A percentile compares a stretch with the other conserved stretches of the same genome.
Evolutionary conservation across 2,797 vertebrate species (phyloP).

Genomic region (Rhinella marina): DNA sequence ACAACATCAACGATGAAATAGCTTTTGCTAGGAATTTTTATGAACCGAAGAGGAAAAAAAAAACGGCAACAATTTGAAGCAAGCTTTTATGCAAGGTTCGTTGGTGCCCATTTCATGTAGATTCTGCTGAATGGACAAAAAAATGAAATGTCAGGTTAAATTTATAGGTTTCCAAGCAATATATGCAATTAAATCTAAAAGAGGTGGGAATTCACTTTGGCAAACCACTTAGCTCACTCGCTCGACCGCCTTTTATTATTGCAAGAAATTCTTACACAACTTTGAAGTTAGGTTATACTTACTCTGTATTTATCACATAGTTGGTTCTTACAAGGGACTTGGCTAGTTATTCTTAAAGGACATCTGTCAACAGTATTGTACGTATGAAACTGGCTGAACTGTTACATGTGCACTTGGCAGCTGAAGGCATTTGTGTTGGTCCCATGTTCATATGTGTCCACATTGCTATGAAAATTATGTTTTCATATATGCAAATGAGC

Average conservation of each 20-base stretch:
- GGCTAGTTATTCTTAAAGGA: background rate
- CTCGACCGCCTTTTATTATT: constrained; percentile 10
- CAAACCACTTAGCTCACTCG: constrained; percentile 10
- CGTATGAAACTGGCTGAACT: too few species aligned
- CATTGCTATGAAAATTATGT: too few species aligned
- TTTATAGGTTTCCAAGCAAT: constrained; percentile 36
- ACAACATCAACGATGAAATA: constrained; percentile 12
- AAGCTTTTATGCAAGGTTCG: constrained; percentile 8
- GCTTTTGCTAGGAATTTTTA: constrained; percentile 36
- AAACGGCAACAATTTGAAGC: constrained; percentile 21
- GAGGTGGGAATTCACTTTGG: background rate
- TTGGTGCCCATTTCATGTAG: constrained; percentile 32
- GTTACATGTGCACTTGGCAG: too few species aligned
- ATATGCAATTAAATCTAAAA: constrained; percentile 34
- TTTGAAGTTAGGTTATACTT: background rate
- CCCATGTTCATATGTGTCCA: too few species aligned
- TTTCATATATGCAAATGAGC: too few species aligned
- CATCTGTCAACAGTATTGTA: too few species aligned
- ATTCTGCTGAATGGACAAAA: constrained; percentile 35
- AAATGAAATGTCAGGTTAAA: constrained; percentile 13
- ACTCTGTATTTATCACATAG: background rate
- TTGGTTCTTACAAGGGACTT: background rate
- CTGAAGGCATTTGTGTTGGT: too few species aligned
- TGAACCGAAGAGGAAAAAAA: constrained; percentile 24
- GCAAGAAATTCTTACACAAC: background rate